These are phyloP conservation scores for Anoplolepis gracilipes DNA, from an alignment of 1,140 invertebrate species.

Conservation along the genomic window DNA sequence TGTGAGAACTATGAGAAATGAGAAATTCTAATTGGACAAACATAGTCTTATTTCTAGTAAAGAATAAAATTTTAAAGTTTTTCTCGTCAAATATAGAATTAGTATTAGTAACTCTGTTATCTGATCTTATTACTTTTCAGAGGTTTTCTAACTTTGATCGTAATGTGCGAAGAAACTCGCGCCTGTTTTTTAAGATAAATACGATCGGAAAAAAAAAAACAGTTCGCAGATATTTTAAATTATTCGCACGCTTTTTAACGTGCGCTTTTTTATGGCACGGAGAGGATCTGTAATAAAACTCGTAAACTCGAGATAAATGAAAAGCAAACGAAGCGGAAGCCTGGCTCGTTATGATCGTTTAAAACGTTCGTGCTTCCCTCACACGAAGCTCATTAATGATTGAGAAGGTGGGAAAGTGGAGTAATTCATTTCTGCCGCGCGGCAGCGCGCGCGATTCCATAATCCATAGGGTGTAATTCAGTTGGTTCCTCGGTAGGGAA, in stretches of 20 bases:
- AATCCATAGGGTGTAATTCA: constrained; percentile 53
- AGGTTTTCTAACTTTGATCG: neutral
- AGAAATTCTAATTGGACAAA: neutral
- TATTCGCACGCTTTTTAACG: neutral
- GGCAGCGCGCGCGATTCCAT: neutral
- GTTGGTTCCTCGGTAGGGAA: constrained; percentile 10
- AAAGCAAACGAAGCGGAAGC: constrained; percentile 15
- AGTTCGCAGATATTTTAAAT: neutral
- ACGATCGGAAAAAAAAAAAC: neutral
- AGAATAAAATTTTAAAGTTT: constrained; percentile 9
- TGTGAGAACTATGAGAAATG: neutral
- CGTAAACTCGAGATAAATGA: constrained; percentile 41
- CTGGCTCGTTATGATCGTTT: constrained; percentile 41
- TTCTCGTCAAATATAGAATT: neutral
- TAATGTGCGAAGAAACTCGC: neutral
- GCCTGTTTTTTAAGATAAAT: neutral
- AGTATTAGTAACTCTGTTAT: neutral
- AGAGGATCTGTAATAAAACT: constrained; percentile 20
- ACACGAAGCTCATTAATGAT: constrained; percentile 59
- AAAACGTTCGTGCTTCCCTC: constrained; percentile 41
- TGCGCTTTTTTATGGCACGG: neutral
- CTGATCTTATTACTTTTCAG: neutral
- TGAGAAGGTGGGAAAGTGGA: constrained; percentile 53
- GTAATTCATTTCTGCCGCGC: constrained; percentile 44
- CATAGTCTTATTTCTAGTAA: neutral